These are phyloP conservation scores for Boloria euphrosyne DNA, from an alignment of 2,888 invertebrate genomes.

Conservation along the genomic window DNA sequence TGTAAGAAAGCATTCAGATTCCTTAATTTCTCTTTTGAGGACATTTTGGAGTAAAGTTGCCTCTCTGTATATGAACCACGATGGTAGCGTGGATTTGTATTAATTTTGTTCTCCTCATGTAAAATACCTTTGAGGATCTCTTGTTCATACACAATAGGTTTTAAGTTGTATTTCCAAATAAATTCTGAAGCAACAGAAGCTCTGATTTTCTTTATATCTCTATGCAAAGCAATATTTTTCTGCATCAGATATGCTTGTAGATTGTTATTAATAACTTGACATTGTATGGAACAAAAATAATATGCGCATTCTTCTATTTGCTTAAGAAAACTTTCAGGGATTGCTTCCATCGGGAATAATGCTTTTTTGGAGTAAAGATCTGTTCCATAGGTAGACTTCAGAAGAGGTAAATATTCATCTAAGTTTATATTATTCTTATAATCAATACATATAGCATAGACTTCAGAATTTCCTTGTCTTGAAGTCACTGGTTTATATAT, in stretches of 20 bases:
- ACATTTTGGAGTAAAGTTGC: conserved; percentile 71
- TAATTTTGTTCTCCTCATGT: conserved; percentile 71
- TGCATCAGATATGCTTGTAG: conserved; percentile 83
- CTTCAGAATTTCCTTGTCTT: conserved; percentile 97
- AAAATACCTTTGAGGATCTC: conserved; percentile 74
- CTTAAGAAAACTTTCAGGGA: conserved; percentile 84
- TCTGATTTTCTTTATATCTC: conserved; percentile 73
- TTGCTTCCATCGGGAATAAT: conserved; percentile 82
- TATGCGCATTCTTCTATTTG: conserved; percentile 85
- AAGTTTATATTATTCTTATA: conserved; percentile 78
- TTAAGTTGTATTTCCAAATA: conserved; percentile 82
- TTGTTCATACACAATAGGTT: conserved; percentile 70
- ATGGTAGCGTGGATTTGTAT: conserved; percentile 73
- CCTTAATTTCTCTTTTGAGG: conserved; percentile 72
- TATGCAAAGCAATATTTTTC: conserved; percentile 62
- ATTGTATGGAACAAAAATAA: conserved; percentile 86
- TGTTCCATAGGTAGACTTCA: conserved; percentile 74
- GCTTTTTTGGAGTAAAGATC: conserved; percentile 62
- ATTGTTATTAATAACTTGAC: conserved; percentile 85
- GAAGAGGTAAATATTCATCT: conserved; percentile 63
- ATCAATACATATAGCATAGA: conserved; percentile 89
- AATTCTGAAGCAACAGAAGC: conserved; percentile 81
- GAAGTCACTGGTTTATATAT: conserved; percentile 95
- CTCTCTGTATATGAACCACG: conserved; percentile 83
- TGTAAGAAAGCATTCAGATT: conserved; percentile 67